A percentile compares a stretch with the other conserved stretches of the same genome.
phyloP scores from a whole-genome alignment of 1,140 invertebrate species.

The Neodiprion fabricii region DNA sequence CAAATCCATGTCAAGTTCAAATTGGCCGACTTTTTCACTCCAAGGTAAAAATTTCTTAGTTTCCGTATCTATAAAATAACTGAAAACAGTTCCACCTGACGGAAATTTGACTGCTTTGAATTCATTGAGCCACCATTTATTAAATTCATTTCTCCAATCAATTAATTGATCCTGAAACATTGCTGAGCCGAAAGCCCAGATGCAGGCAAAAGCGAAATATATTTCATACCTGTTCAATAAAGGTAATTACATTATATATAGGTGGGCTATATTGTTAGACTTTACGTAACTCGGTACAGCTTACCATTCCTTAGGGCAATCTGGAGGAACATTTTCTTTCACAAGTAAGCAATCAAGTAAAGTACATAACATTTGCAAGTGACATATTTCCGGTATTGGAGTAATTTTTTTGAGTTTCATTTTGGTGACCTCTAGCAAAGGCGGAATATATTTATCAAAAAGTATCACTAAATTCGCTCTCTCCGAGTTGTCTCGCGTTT shows the following conservation, averaged over 20 bases:
- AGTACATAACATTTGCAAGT: slow-evolving; percentile 90
- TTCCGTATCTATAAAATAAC: slow-evolving; percentile 87
- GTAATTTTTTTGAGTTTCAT: slow-evolving; percentile 89
- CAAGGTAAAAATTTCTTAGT: slow-evolving; percentile 87
- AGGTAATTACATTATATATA: slow-evolving; percentile 14
- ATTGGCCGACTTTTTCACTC: slow-evolving; percentile 78
- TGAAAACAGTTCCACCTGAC: slow-evolving; percentile 81
- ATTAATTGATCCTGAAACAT: slow-evolving; percentile 87
- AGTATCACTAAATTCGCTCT: slow-evolving; percentile 84
- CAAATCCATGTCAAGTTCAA: slow-evolving; percentile 85
- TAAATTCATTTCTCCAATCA: slow-evolving; percentile 93
- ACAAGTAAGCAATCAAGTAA: slow-evolving; percentile 87
- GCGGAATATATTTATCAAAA: slow-evolving; percentile 95
- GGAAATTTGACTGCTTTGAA: slow-evolving; percentile 93
- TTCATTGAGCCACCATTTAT: slow-evolving; percentile 90
- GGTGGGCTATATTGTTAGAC: background rate
- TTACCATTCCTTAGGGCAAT: slow-evolving; percentile 88
- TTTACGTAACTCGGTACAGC: background rate
- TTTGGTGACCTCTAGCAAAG: slow-evolving; percentile 78
- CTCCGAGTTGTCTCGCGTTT: slow-evolving; percentile 75
- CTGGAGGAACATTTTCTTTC: slow-evolving; percentile 78
- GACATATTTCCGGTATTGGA: slow-evolving; percentile 88
- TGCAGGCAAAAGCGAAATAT: slow-evolving; percentile 89
- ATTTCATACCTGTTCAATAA: slow-evolving; percentile 76
- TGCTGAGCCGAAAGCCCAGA: slow-evolving; percentile 94